Conservation (phyloP, 2,888 invertebrate species). For the Euzophera pinguis region DNA sequence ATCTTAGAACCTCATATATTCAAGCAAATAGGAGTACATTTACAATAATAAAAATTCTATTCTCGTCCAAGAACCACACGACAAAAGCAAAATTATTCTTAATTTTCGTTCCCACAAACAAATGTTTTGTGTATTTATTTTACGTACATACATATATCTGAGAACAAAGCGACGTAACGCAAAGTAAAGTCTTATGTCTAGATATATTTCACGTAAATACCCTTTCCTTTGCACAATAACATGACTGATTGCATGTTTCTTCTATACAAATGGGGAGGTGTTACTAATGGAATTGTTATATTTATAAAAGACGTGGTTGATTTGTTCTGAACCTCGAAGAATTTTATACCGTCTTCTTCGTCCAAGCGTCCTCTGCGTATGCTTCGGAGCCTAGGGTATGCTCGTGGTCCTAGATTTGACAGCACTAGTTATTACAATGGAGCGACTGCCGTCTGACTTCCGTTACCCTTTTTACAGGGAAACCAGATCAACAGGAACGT, state of each 20-base stretch:
- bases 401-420: no score
- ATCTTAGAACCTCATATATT: no score
- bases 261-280: constrained; percentile 21
- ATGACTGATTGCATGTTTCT: constrained; percentile 27
- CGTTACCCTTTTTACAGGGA: no score
- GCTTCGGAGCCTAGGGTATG: no score
- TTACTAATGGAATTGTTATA: constrained; percentile 16
- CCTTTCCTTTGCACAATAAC: constrained; percentile 25
- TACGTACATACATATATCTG: not conserved
- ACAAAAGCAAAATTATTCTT: not conserved
- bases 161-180: constrained; percentile 20
- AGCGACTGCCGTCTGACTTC: no score
- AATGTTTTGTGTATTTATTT: constrained; percentile 6
- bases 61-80: not conserved
- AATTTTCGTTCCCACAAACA: not conserved
- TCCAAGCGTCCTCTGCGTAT: no score
- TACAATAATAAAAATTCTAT: no score
- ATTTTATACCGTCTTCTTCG: no score
- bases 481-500: no score
- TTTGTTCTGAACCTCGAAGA: not conserved
- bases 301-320: not conserved
- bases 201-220: constrained; percentile 26
- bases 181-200: constrained; percentile 24
- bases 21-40: no score
- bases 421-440: no score